These are phyloP conservation scores for Ormyrus pomaceus DNA, from an alignment of 2,888 invertebrate species.

Conservation along the genomic window DNA sequence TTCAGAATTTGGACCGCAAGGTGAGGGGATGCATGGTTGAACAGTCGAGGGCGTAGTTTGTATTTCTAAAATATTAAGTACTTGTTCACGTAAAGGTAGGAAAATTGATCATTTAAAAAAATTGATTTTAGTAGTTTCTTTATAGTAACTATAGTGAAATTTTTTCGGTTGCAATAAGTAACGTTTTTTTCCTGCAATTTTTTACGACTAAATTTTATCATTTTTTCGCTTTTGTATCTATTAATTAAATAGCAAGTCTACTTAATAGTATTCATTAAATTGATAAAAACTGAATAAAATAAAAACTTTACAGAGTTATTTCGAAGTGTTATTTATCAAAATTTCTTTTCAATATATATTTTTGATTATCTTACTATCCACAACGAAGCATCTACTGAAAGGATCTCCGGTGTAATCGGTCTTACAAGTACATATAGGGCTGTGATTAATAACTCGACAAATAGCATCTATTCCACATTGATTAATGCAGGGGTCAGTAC, in stretches of 20 bases:
- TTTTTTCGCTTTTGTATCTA: too few species aligned
- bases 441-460: conserved; percentile 86
- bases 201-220: too few species aligned
- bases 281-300: too few species aligned
- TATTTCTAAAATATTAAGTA: conserved; percentile 49
- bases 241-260: too few species aligned
- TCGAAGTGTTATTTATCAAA: too few species aligned
- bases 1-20: conserved; percentile 86
- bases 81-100: not conserved
- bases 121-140: too few species aligned
- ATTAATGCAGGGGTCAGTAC: conserved; percentile 77
- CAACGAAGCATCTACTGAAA: conserved; percentile 80
- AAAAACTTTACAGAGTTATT: too few species aligned
- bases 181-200: not conserved
- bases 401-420: conserved; percentile 85
- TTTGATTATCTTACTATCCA: conserved; percentile 66
- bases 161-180: too few species aligned
- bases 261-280: too few species aligned
- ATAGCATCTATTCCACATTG: conserved; percentile 81
- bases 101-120: too few species aligned
- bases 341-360: not conserved
- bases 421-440: conserved; percentile 86
- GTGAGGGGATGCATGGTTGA: conserved; percentile 81
- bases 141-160: too few species aligned
- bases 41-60: conserved; percentile 40